Base-by-base conservation (phyloP, 2,113 vertebrate species). In the Tenrec ecaudatus region DNA sequence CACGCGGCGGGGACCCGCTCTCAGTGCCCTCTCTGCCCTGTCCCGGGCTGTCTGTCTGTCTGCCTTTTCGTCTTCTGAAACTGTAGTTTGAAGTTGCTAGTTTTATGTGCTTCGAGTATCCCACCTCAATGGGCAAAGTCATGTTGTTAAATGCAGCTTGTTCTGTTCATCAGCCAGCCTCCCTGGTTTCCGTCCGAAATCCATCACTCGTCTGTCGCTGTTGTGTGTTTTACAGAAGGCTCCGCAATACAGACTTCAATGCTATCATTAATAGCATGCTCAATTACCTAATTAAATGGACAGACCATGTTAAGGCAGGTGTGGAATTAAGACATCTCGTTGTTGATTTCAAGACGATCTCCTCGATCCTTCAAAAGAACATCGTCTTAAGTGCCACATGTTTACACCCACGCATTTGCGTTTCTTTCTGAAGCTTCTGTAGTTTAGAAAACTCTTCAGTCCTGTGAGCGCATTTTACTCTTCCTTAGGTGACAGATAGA, bases 391-490 rank as follows among this genome's bases (percentile, higher is more conserved):
- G 31, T 62, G 40, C 12, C 27, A 6, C 57, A 53, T 47, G 60
- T 60, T 91, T 71, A 75, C 23, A 3, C 40, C 29, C 4, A 79
- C 53, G 23, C 73, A 27, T 17, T n/a, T 10, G 0, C 19, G 66
- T 36, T 33, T 62, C 58, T 84, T 2, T 27, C 64, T 10, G 25
- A 27, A 76, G 80, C 89, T 86, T 89, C n/a, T 53, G 36, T 7
- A 79, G 33, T 76, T 69, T 6, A 57, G 60, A 69, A 86, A 93
- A 95, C 83, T 95, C 9, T 94, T 47, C 53, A 75, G n/a, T 20
- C 0, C 3, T n/a, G 29, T 47, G 84, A 80, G 81, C 27, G 3
- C n/a, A 38, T 88, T 79, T 86, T 60, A 71, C 94, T 89, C 66
- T 84, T 19, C 36, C 93, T 19, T 1, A 86, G 82, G 73, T 83